Conservation (phyloP, 2,797 vertebrate species). For the Liparis tanakae region DNA sequence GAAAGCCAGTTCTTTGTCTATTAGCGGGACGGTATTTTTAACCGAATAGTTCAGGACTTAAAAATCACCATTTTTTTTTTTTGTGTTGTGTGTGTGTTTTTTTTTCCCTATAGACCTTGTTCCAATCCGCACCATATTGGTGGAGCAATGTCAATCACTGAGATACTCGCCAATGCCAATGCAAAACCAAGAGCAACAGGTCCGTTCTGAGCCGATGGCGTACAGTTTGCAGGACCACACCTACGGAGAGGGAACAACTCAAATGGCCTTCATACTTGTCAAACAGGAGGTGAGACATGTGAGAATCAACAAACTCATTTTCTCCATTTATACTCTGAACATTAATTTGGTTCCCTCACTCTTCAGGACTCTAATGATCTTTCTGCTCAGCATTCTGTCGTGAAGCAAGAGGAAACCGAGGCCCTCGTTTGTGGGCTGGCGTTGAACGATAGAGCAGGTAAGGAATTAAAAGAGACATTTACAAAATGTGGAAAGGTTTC, state of each 20-base stretch:
- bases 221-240: conserved; percentile 55
- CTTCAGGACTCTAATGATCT: conserved; percentile 39
- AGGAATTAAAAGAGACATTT: conserved; percentile 24
- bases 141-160: conserved; percentile 45
- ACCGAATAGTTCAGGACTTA: not conserved
- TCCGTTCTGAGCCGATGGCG: conserved; percentile 7
- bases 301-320: not conserved
- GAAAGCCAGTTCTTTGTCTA: not conserved
- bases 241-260: conserved; percentile 49
- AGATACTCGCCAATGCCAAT: not conserved
- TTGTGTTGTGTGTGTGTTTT: not conserved
- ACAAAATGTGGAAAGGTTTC: not conserved
- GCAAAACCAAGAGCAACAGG: conserved; percentile 42
- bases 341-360: not conserved
- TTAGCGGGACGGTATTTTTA: not conserved
- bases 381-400: conserved; percentile 42
- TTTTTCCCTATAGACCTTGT: conserved; percentile 59
- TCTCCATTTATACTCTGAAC: not conserved
- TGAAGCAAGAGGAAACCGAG: conserved; percentile 67
- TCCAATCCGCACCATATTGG: conserved; percentile 31
- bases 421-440: conserved; percentile 32
- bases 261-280: conserved; percentile 52
- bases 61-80: not conserved
- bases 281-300: conserved; percentile 73
- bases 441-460: conserved; percentile 51